A percentile compares a stretch with the other conserved stretches of the same genome.
Conservation (phyloP, 2,113 vertebrate species). For the Lates calcarifer region DNA sequence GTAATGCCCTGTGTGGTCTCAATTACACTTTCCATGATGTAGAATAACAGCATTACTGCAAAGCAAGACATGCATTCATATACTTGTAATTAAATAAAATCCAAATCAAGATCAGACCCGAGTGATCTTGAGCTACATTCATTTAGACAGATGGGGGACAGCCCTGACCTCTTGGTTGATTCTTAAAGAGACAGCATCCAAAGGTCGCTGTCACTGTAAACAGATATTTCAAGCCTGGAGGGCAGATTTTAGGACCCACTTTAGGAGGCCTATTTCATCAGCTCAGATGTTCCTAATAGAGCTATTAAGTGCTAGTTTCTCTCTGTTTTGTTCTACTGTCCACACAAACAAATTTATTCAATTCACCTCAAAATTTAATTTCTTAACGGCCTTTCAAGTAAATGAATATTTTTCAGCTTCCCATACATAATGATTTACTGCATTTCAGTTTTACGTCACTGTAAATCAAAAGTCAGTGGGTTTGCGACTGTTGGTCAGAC, state of each 20-base stretch:
- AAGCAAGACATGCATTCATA: constrained; percentile 81
- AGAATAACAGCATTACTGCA: constrained; percentile 83
- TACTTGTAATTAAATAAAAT: constrained; percentile 81
- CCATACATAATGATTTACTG: too few relatives aligned
- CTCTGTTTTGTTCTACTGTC: background rate
- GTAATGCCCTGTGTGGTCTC: constrained; percentile 80
- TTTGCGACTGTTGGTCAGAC: too few relatives aligned
- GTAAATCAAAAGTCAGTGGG: too few relatives aligned
- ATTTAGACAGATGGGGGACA: constrained; percentile 63
- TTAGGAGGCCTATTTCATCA: background rate
- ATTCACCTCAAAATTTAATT: background rate
- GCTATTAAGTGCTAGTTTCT: background rate
- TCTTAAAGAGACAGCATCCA: constrained; percentile 70
- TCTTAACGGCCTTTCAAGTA: background rate
- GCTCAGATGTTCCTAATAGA: background rate
- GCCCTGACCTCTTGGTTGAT: constrained; percentile 60
- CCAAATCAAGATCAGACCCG: constrained; percentile 74
- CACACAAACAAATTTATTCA: background rate
- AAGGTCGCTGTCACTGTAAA: constrained; percentile 58
- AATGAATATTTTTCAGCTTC: too few relatives aligned
- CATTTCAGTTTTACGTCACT: too few relatives aligned
- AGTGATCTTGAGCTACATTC: constrained; percentile 71
- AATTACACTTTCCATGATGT: constrained; percentile 81
- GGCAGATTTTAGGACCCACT: background rate
- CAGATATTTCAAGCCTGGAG: constrained; percentile 14